Percentiles rank a stretch among this genome's conserved stretches.
phyloP scores from a whole-genome alignment of 2,797 vertebrate species.

The Muscicapa striata region DNA sequence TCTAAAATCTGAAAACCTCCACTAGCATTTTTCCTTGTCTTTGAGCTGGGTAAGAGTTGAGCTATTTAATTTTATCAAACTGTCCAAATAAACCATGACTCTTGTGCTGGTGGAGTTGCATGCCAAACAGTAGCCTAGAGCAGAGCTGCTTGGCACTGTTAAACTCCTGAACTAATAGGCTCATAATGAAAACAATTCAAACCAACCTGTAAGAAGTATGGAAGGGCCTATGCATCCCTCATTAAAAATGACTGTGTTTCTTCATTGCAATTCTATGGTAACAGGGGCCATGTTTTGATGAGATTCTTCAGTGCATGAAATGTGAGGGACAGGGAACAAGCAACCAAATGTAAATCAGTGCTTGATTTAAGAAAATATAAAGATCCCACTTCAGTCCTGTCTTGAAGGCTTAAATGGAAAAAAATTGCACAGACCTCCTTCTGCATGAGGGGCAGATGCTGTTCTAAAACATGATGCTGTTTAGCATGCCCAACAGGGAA shows the following conservation, averaged over 20 bases:
- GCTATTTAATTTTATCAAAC: slow-evolving; percentile 1
- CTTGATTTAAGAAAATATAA: neutral
- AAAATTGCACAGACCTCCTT: neutral
- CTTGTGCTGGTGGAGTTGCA: neutral
- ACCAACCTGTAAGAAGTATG: neutral
- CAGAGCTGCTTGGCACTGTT: neutral
- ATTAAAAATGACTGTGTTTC: neutral
- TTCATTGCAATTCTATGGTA: neutral
- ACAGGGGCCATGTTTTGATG: neutral
- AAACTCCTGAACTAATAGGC: neutral
- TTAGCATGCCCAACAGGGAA: neutral
- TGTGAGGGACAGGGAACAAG: neutral
- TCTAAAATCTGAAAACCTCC: neutral
- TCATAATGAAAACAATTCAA: slow-evolving; percentile 26
- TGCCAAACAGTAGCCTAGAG: neutral
- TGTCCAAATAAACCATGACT: neutral
- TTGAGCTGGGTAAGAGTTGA: neutral
- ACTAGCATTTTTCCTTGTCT: neutral
- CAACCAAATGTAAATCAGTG: neutral
- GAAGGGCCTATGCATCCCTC: neutral
- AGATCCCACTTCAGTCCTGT: neutral
- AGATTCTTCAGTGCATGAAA: neutral
- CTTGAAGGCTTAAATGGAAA: neutral
- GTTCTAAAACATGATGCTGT: neutral
- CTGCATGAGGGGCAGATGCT: neutral